phyloP scores from a whole-genome alignment of 2,888 invertebrate species.

The Spisula solida region DNA sequence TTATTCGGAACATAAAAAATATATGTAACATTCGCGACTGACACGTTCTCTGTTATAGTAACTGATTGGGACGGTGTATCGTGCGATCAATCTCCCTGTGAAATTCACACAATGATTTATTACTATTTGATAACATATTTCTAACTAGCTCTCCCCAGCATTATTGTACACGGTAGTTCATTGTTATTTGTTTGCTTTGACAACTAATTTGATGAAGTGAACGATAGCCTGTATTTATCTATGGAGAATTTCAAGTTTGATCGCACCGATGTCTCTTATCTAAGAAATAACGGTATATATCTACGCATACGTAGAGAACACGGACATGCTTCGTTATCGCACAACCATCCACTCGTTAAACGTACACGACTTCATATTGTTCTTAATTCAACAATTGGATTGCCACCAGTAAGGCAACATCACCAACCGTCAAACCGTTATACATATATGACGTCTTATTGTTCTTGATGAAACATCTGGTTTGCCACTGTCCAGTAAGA shows the following conservation, averaged over 20 bases:
- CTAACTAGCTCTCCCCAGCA: background rate
- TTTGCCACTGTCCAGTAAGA: conserved; percentile 1
- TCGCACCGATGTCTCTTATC: background rate
- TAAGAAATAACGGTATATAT: background rate
- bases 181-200: conserved; percentile 32
- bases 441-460: background rate
- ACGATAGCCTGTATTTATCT: conserved; percentile 16
- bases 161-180: background rate
- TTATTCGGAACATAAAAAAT: conserved; percentile 2
- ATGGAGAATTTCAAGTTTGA: conserved; percentile 2
- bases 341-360: background rate
- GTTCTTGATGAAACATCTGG: background rate
- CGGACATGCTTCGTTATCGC: background rate
- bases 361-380: background rate
- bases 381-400: background rate
- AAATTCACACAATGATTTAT: conserved; percentile 13
- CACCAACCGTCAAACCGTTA: no score
- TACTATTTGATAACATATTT: conserved; percentile 21
- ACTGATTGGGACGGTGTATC: conserved; percentile 25
- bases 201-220: conserved; percentile 38
- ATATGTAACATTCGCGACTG: background rate
- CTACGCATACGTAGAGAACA: background rate
- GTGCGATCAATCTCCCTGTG: background rate
- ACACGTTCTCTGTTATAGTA: background rate
- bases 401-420: background rate